Evolutionary conservation across 1,140 invertebrate genomes (phyloP).

Genomic region (Probaryconus sp.): DNA sequence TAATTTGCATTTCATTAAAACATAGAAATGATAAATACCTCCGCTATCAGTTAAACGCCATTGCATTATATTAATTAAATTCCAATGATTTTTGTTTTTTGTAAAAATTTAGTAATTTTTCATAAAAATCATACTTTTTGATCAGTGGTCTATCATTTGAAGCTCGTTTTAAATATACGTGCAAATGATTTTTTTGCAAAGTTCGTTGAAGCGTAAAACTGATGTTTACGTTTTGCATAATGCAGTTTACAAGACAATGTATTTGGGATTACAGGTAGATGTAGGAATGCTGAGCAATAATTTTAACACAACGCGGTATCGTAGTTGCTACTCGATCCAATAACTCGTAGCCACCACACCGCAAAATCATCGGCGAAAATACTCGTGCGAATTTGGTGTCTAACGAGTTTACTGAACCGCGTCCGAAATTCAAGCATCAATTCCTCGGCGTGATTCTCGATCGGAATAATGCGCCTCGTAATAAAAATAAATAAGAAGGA

Average conservation of each 20-base stretch:
- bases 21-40: too few relatives aligned
- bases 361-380: slow-evolving; percentile 49
- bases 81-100: too few relatives aligned
- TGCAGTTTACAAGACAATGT: not conserved
- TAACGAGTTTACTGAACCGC: slow-evolving; percentile 48
- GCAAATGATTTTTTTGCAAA: too few relatives aligned
- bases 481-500: slow-evolving; percentile 42
- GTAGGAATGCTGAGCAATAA: slow-evolving; percentile 24
- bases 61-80: too few relatives aligned
- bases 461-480: slow-evolving; percentile 44
- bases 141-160: too few relatives aligned
- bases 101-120: too few relatives aligned
- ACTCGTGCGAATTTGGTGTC: slow-evolving; percentile 43
- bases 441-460: slow-evolving; percentile 42
- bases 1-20: too few relatives aligned
- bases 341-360: slow-evolving; percentile 29
- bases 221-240: too few relatives aligned
- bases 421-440: slow-evolving; percentile 46
- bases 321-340: slow-evolving; percentile 48
- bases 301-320: slow-evolving; percentile 24
- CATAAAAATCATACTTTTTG: too few relatives aligned
- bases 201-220: too few relatives aligned
- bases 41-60: too few relatives aligned
- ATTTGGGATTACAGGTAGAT: slow-evolving; percentile 6
- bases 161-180: too few relatives aligned